Base-by-base conservation (phyloP, 2,888 invertebrate genomes). In the Sphecodes monilicornis region DNA sequence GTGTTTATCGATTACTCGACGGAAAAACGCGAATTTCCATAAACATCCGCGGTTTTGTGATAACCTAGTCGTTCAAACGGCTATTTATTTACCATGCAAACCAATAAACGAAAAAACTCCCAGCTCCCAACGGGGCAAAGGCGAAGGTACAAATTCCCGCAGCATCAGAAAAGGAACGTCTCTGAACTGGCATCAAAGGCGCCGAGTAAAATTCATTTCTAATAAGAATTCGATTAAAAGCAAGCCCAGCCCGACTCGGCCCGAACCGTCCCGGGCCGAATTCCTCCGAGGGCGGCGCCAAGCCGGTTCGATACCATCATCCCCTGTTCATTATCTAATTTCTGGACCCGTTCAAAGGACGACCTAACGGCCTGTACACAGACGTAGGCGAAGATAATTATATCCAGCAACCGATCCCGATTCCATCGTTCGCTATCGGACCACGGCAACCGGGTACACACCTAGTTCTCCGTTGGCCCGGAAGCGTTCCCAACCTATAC, bases 321-420 rank as follows among this genome's bases (percentile, higher is more conserved):
- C 57, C 66, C 79, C 66, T 76, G 64, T 76, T 76, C 74, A 70
- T 75, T 80, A 74, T 68, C 68, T 78, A 80, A 80, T 80, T 85
- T 84, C 80, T 84, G 66, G n/a, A 46, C 43, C 29, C 64, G 41
- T 64, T 60, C 46, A 80, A 75, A 73, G 80, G 66, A 54, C 64
- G 36, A 64, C 36, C 66, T 29, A 29, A 32, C 41, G 46, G 50
- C n/a, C 73, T 72, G 71, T 57, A 41, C 41, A 66, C 46, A 39
- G 70, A 60, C 46, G 26, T 57, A 73, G 43, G 11, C 39, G 46
- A n/a, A 60, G 66, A 74, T 75, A 84, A 85, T 84, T 84, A 84
- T 70, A 80, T 76, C 74, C 36, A 11, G 69, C 71, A 46, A 18
- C 76, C 57, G 57, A 69, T 76, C 76, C 29, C 26, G 69, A 46